Evolutionary conservation across 2,113 vertebrate genomes (phyloP), one percentile per base, ranked within the genome.

Genomic region (Tichodroma muraria): DNA sequence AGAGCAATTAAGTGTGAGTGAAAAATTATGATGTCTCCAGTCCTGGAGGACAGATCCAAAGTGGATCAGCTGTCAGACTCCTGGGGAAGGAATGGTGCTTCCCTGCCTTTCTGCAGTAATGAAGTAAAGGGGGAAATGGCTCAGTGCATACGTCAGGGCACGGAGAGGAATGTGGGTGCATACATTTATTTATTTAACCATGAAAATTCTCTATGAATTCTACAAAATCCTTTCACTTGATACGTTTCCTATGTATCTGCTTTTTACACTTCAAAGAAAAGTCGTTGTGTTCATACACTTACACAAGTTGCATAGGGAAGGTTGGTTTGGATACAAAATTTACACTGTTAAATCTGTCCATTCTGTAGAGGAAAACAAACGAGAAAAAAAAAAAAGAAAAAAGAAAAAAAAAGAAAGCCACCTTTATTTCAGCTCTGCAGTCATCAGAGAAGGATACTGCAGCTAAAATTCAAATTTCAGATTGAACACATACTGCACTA

Each of bases 381-480:
- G 6, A 70, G 47, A 14, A 9, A 35, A 23, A 53, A 21, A 40
- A 57, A 20, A 44, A 35, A 23, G 8, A 2, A n/a, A 20, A 61
- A 0, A 1, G 52, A 61, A 22, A 18, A 61, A 61, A 72, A 80
- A 33, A 44, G 49, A 80, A 93, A 20, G 25, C 30, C 15, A 7
- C 68, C 75, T 83, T 9, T 60, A 65, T 79, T 89, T 63, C 83
- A 91, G 65, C 61, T 93, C 60, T 76, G 91, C 59, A 80, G 44
- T 57, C 31, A 8, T 80, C 61, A 33, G 81, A 42, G 66, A 53
- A 95, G 77, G 86, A 94, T 47, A 94, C 88, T 91, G 91, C 92
- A 94, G 96, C 95, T 93, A 70, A 96, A 96, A 96, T 97, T 97
- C 88, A 97, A 96, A 97, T 96, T 96, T 96, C 84, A 95, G 85